phyloP scores from a whole-genome alignment of 1,140 invertebrate genomes.

The Venturia canescens region DNA sequence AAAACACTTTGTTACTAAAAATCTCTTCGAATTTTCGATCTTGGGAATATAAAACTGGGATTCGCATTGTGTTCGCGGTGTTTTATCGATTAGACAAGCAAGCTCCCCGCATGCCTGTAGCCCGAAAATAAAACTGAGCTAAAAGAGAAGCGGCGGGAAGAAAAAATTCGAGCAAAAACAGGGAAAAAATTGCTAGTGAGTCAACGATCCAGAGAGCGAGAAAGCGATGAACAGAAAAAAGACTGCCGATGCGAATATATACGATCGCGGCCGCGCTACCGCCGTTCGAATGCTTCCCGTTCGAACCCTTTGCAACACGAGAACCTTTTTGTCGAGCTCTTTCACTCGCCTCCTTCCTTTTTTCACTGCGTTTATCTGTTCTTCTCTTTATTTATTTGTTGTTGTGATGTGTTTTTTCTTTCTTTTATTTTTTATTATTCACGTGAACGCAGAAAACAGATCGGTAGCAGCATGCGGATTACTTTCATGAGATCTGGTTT shows the following conservation, averaged over 20 bases:
- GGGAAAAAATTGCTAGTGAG: not conserved
- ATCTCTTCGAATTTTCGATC: no score
- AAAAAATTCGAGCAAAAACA: not conserved
- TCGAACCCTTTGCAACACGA: slow-evolving; percentile 1
- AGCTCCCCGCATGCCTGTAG: not conserved
- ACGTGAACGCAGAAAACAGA: not conserved
- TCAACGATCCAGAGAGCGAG: not conserved
- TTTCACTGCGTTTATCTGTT: not conserved
- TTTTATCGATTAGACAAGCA: slow-evolving; percentile 1
- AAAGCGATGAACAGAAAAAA: not conserved
- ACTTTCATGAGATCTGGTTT: no score
- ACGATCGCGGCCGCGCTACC: not conserved
- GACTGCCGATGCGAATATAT: not conserved
- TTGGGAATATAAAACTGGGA: no score
- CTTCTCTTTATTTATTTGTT: not conserved
- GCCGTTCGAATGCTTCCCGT: not conserved
- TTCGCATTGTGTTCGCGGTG: not conserved
- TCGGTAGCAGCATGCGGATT: slow-evolving; percentile 1
- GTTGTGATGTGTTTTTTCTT: not conserved
- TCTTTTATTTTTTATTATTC: not conserved
- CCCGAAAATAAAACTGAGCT: not conserved
- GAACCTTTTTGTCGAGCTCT: not conserved
- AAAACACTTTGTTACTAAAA: no score
- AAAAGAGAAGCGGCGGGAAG: not conserved
- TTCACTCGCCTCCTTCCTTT: not conserved